Base-by-base conservation (phyloP, 30 jellyfish, hydroid and myxozoan genomes). In the Cassiopea andromeda region DNA sequence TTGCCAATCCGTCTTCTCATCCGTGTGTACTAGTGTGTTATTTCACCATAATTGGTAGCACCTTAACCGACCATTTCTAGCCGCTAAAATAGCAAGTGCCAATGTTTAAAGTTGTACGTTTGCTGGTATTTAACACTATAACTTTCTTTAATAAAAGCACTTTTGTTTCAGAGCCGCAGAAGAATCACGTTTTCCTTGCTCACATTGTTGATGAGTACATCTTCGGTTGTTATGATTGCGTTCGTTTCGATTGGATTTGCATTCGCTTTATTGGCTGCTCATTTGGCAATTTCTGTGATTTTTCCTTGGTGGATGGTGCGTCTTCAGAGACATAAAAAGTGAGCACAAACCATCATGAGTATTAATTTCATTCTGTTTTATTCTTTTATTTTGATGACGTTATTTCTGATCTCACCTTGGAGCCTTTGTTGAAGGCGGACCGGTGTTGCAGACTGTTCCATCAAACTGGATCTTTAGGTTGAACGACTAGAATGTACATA, bases 301-400 rank as follows among this genome's bases (percentile, higher is more conserved):
- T 93, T 93, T 54, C 98, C 98, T 1, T 80, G 92, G 81, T 93
- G 98, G 98, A 93, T 93, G 98, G 90, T 82, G 57, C 69, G 94
- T 38, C 89, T 93, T 6, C 98, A 93, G 75, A 83, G 75, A 71
- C 90, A 74, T 78, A 93, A 93, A 89, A 93, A 93, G 98, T 89
- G 75, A 87, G 95, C 84, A 83, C 44, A 60, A 1, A n/a, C n/a
- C n/a, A 17, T 14, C 48, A 3, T 60, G 19, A 3, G 38, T 18
- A n/a, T 69, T 69, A 7, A 1, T 9, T 67, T 4, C 79, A 14
- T 66, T 19, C 15, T 14, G 18, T 13, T 13, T 6, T 13, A n/a
- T 13, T 15, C 2, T 13, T 15, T 7, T 13, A 66, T 2, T 14
- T 13, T 66, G 75, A 66, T 15, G 38, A 66, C 19, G 75, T 15